Evolutionary conservation across 2,888 invertebrate genomes (phyloP).

Genomic region (Eulithis testata): DNA sequence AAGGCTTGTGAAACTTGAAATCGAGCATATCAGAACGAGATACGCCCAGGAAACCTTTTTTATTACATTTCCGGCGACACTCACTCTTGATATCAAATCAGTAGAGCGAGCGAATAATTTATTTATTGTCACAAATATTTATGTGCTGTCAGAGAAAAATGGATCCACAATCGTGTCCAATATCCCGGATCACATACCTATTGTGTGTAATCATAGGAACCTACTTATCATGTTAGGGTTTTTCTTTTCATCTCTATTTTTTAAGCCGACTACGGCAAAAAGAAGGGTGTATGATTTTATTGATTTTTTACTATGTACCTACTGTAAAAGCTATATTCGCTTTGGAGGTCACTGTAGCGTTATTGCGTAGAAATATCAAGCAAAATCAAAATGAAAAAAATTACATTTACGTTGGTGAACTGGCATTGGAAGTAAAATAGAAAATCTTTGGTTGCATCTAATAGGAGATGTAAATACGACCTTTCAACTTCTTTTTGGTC

Average conservation of each 20-base stretch:
- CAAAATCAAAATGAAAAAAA: too few relatives aligned
- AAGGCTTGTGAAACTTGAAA: slow-evolving; percentile 1
- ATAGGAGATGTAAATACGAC: too few relatives aligned
- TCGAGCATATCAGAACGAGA: slow-evolving; percentile 15
- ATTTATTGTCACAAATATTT: slow-evolving; percentile 32
- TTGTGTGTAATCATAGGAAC: slow-evolving; percentile 7
- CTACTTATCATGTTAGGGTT: slow-evolving; percentile 17
- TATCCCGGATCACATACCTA: slow-evolving; percentile 17
- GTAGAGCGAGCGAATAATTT: slow-evolving; percentile 30
- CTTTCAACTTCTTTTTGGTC: too few relatives aligned
- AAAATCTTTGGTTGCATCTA: too few relatives aligned
- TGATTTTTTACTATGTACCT: too few relatives aligned
- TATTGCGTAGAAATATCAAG: too few relatives aligned
- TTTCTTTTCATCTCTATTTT: neutral
- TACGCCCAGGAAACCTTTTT: slow-evolving; percentile 28
- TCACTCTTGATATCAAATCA: slow-evolving; percentile 29
- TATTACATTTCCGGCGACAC: slow-evolving; percentile 33
- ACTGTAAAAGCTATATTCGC: too few relatives aligned
- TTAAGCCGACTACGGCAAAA: too few relatives aligned
- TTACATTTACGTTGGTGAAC: too few relatives aligned
- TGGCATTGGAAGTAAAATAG: too few relatives aligned
- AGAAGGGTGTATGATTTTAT: too few relatives aligned
- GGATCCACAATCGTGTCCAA: slow-evolving; percentile 23
- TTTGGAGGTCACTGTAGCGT: too few relatives aligned
- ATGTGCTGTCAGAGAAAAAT: slow-evolving; percentile 23